Evolutionary conservation across 1,140 invertebrate species (phyloP).

Genomic region (Coboldia fuscipes): DNA sequence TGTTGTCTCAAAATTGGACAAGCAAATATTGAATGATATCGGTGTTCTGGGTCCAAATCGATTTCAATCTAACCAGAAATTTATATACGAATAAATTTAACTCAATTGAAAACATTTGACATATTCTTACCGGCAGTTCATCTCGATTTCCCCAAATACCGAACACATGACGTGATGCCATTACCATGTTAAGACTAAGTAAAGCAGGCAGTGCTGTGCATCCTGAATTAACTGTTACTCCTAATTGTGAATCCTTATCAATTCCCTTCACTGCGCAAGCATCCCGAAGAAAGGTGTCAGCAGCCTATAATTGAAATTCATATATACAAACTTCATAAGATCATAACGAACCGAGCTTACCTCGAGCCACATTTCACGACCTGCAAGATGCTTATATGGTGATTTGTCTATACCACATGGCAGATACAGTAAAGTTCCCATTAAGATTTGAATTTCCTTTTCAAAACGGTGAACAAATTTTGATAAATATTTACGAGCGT

Average conservation of each 20-base stretch:
- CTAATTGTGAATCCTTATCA: constrained; percentile 51
- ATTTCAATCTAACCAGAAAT: constrained; percentile 61
- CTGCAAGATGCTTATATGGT: constrained; percentile 59
- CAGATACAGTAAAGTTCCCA: constrained; percentile 72
- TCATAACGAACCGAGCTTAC: constrained; percentile 14
- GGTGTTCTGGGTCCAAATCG: constrained; percentile 40
- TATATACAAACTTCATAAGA: not conserved
- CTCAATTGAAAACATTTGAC: not conserved
- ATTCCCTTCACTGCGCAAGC: constrained; percentile 78
- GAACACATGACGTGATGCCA: constrained; percentile 84
- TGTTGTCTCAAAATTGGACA: constrained; percentile 96
- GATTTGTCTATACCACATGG: constrained; percentile 57
- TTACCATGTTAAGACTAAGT: constrained; percentile 77
- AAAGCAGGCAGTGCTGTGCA: constrained; percentile 82
- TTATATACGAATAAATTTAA: not conserved
- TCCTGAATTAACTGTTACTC: constrained; percentile 67
- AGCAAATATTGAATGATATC: constrained; percentile 95
- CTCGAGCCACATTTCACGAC: constrained; percentile 57
- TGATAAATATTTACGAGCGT: constrained; percentile 67
- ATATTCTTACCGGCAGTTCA: constrained; percentile 68
- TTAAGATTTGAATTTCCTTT: constrained; percentile 70
- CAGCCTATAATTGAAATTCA: constrained; percentile 32
- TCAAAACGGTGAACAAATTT: constrained; percentile 62
- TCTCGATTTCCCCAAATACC: constrained; percentile 90
- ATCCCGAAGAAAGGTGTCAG: constrained; percentile 80